Base-by-base conservation (phyloP, 2,888 invertebrate genomes). In the Furcula furcula region DNA sequence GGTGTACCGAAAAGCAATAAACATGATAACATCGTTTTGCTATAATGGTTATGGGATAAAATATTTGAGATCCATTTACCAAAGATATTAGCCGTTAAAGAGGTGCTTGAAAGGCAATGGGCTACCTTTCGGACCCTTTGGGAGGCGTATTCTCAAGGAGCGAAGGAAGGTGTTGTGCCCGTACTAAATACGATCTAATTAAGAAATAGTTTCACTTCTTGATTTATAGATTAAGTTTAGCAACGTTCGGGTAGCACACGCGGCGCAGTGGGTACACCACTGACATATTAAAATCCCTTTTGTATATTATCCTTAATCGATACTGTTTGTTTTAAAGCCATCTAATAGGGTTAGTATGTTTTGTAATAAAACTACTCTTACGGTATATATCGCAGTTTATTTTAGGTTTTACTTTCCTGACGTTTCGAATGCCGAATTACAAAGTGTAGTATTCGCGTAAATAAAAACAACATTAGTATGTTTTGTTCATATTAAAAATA, bases 201-300 rank as follows among this genome's bases (percentile, higher is more conserved):
- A 87, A 88, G 78, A 82, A 89, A 89, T 89, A 89, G 89, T 89
- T 89, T 86, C 79, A 80, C 87, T 88, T 84, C 86, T 88, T 89
- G 89, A 89, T 89, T 89, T 89, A 89, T 89, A 87, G 87, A 83
- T 83, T 76, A 86, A 89, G 87, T 89, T 89, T 65, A 63, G 64
- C 65, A 55, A 53, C 60, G 65, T 49, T 51, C 58, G 76, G 76
- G 76, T 68, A 72, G 75, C 71, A 76, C 80, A 82, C 67, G 74
- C 77, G 79, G 78, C 61, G 65, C 71, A 38, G 40, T 57, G 67
- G n/a, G 62, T 65, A 65, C 70, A 71, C 76, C 72, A 57, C 59
- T 73, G 69, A 78, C 72, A 79, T 80, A 76, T 78, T 83, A 78
- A 80, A 83, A 82, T 79, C 75, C 67, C 65, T 57, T 37, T 66